These are phyloP conservation scores for Habropoda laboriosa DNA, from an alignment of 1,140 invertebrate genomes.

Conservation along the genomic window DNA sequence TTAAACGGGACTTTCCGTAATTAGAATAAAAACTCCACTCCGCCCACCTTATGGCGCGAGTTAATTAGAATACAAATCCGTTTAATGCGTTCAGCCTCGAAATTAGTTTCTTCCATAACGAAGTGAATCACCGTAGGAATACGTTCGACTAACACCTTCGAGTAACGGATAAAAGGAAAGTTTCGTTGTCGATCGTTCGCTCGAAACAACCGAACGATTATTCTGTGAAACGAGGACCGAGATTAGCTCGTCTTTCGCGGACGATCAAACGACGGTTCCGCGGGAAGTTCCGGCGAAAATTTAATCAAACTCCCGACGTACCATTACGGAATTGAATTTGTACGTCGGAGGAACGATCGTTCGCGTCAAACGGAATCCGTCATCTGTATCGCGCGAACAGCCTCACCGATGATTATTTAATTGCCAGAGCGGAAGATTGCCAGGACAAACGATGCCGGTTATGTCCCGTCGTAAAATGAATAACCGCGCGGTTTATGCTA, in stretches of 20 bases:
- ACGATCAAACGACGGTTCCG: background rate
- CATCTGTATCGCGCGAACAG: background rate
- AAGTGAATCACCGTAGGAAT: background rate
- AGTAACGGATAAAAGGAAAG: background rate
- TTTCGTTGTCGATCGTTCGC: too few relatives aligned
- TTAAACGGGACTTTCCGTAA: conserved; percentile 4
- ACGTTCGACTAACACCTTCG: background rate
- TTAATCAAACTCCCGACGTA: conserved; percentile 12
- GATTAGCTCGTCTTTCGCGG: background rate
- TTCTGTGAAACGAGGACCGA: background rate
- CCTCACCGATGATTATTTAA: background rate
- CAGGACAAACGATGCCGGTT: background rate
- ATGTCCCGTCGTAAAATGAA: background rate
- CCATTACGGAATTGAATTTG: conserved; percentile 7
- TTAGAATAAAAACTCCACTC: conserved; percentile 13
- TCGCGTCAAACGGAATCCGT: conserved; percentile 17
- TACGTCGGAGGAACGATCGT: background rate
- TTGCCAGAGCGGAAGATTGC: background rate
- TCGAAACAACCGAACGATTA: background rate
- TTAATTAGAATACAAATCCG: conserved; percentile 15
- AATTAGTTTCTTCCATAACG: background rate
- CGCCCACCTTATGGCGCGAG: too few relatives aligned
- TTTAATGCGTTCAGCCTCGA: background rate
- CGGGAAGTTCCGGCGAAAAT: background rate
- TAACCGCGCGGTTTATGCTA: conserved; percentile 22